These are phyloP conservation scores for Tenebrosternarchus preto DNA, from an alignment of 2,113 vertebrate genomes.

Conservation along the genomic window DNA sequence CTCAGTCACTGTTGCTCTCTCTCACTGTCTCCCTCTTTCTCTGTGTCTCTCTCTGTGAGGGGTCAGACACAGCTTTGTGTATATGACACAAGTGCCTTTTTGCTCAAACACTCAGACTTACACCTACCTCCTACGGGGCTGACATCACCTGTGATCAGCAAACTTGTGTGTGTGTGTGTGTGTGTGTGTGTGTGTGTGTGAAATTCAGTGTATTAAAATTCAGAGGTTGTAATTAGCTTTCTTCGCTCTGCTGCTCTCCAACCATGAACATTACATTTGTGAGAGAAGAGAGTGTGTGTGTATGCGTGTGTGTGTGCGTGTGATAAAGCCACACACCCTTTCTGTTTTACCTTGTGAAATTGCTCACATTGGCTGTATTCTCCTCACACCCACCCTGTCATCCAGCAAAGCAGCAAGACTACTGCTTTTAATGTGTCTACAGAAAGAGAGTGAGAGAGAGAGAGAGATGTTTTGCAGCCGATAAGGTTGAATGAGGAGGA, in stretches of 20 bases:
- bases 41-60: background rate
- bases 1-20: conserved; percentile 42
- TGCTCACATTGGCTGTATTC: conserved; percentile 46
- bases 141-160: conserved; percentile 53
- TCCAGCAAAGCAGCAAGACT: conserved; percentile 45
- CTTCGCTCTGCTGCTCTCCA: conserved; percentile 32
- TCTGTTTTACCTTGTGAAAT: conserved; percentile 44
- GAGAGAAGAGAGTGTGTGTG: background rate
- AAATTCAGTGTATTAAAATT: conserved; percentile 39
- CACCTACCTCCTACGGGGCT: conserved; percentile 33
- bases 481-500: conserved; percentile 40
- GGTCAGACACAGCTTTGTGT: conserved; percentile 28
- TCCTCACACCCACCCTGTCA: conserved; percentile 48
- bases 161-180: conserved; percentile 23
- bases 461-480: conserved; percentile 36
- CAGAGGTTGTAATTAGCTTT: conserved; percentile 48
- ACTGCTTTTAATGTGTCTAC: conserved; percentile 39
- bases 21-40: conserved; percentile 9
- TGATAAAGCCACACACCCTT: conserved; percentile 16
- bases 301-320: conserved; percentile 14
- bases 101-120: conserved; percentile 2
- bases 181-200: conserved; percentile 32
- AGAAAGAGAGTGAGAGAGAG: conserved; percentile 20
- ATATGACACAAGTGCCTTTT: conserved; percentile 28
- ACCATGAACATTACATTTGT: conserved; percentile 22